Base-by-base conservation (phyloP, 2,888 invertebrate species). In the Eugnorisma glareosa region DNA sequence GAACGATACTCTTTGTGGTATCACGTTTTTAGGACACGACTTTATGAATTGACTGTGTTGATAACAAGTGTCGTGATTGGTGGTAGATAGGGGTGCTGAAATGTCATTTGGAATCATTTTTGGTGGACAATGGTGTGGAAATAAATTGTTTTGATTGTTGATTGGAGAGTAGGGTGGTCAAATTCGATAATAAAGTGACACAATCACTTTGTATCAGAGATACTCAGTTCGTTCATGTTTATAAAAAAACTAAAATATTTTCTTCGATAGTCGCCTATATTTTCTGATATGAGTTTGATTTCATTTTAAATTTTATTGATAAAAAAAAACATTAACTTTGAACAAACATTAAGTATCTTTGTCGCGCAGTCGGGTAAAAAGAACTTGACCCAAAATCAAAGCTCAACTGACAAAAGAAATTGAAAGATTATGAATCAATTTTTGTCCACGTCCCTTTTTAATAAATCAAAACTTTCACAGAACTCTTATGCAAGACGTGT, bases 21-120 rank as follows among this genome's bases (percentile, higher is more conserved):
- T 92, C 96, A 95, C 95, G 96, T 95, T 96, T 95, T 96, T 95
- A 95, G 94, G 94, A 93, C 94, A 91, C 91, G 90, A 87, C 88
- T 82, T 83, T 88, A 88, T 90, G 91, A 92, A 94, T 94, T 92
- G 93, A 92, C 92, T 92, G 91, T 91, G 91, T 92, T 93, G 92
- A 91, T 92, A 91, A 90, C 92, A 92, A 93, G 92, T 91, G 89
- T 89, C 86, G 87, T 71, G 82, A 88, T 87, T 85, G 87, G 83
- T 85, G 76, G 85, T 84, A 85, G 83, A 85, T 88, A 88, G 63
- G 72, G 74, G 68, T 45, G 79, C 72, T 61, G 66, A 82, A 73
- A 70, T 81, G 69, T 64, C 81, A 21, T 57, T 67, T 67, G 28
- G 54, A 67, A 67, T 59, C 15, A 59, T 73, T 74, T 77, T 66